Evolutionary conservation across 2,797 vertebrate species (phyloP), one percentile per base, ranked within the genome.

Genomic region (Sebastolobus altivelis): DNA sequence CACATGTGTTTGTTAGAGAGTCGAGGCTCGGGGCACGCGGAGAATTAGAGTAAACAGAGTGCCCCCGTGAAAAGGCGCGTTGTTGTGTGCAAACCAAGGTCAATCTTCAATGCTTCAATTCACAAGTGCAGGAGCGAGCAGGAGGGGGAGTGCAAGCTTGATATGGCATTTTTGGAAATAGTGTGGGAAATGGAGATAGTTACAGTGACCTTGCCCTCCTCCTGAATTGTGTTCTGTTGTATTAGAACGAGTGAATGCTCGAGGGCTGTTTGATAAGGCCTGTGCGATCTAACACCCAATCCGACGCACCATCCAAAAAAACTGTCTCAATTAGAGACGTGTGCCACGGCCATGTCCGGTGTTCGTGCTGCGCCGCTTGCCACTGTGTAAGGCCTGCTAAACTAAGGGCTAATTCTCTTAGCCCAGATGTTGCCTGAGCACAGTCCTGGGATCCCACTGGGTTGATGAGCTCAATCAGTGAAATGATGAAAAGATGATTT

Each of bases 401-500:
- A 98, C 97, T 97, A 96, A 95, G 97, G 97, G 98, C 98, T 99
- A 99, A 99, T 99, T 99, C 98, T 99, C 97, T 97, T 93, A 98
- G 97, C 98, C 98, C 98, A 99, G 98, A 99, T 99, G 98, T 99
- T 99, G 97, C 98, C 97, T 97, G 97, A 98, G 98, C 97, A 97
- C 97, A 98, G 99, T 98, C 97, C 98, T 98, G 97, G 97, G 99
- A 93, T 99, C 98, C 98, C 97, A 99, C 97, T 99, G 98, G 98
- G 98, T 98, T 99, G 98, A 99, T 99, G 98, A 99, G 98, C 98
- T 98, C 98, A 99, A 99, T 99, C 98, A 99, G 98, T 97, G 98
- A 98, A 99, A 99, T 99, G 98, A 99, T 99, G 99, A 99, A 99
- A 99, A 99, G 99, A 99, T 99, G 98, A 99, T 99, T 99, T 99